Percentiles rank a stretch among this genome's conserved stretches.
These are phyloP conservation scores for Acleris literana DNA, from an alignment of 2,888 invertebrate species.

Conservation along the genomic window DNA sequence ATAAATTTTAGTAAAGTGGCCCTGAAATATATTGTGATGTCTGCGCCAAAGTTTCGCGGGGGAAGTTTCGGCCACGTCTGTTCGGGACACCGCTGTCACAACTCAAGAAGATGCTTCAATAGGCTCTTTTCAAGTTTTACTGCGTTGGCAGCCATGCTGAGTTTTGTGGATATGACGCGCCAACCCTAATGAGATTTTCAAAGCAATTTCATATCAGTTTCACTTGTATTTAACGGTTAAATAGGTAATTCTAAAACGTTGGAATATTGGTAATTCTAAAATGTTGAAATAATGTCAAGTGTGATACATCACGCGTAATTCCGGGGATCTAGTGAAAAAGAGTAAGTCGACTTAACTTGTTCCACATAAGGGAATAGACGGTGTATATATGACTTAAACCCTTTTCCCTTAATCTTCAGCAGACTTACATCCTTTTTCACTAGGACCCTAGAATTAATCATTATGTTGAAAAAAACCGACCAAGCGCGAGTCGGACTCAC, in stretches of 20 bases:
- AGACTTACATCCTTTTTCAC: too few relatives aligned
- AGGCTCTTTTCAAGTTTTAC: conserved; percentile 47
- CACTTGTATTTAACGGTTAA: not conserved
- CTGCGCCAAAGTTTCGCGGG: conserved; percentile 34
- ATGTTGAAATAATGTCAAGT: not conserved
- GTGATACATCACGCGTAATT: too few relatives aligned
- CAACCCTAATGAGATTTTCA: conserved; percentile 26
- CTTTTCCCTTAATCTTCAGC: too few relatives aligned
- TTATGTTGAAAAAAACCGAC: too few relatives aligned
- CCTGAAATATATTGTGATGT: conserved; percentile 32
- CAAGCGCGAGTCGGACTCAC: too few relatives aligned
- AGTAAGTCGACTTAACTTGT: too few relatives aligned
- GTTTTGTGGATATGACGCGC: conserved; percentile 28
- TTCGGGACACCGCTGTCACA: conserved; percentile 39
- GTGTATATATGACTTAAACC: too few relatives aligned
- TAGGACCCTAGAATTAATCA: too few relatives aligned
- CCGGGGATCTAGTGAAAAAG: too few relatives aligned
- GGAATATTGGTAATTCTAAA: too few relatives aligned
- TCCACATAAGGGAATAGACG: too few relatives aligned
- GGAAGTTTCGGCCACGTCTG: conserved; percentile 46
- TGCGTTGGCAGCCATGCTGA: conserved; percentile 20
- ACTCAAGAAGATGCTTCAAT: conserved; percentile 36
- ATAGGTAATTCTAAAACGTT: not conserved
- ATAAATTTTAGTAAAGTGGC: conserved; percentile 30
- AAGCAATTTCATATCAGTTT: not conserved